Evolutionary conservation across 2,797 vertebrate species (phyloP).

Genomic region (Pitangus sulphuratus): DNA sequence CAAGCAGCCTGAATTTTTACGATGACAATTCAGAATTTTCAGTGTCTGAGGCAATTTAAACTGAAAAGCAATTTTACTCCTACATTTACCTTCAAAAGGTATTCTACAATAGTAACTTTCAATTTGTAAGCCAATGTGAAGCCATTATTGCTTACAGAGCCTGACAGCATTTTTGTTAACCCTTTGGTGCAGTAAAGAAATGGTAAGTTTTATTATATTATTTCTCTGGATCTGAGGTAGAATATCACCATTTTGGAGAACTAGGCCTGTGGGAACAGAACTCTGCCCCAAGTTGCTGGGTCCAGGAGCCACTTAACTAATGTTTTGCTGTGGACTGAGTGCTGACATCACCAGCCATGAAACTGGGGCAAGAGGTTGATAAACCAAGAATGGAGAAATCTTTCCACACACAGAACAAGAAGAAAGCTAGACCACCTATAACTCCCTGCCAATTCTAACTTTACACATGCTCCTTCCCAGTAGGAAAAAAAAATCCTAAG

Average conservation of each 20-base stretch:
- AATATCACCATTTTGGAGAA: background rate
- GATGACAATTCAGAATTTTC: slow-evolving; percentile 44
- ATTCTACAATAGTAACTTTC: slow-evolving; percentile 8
- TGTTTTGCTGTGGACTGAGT: background rate
- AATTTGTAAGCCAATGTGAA: background rate
- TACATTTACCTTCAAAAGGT: slow-evolving; percentile 22
- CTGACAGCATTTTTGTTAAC: background rate
- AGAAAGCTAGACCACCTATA: background rate
- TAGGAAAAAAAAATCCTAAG: background rate
- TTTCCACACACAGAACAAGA: background rate
- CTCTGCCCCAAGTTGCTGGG: background rate
- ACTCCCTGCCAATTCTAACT: background rate
- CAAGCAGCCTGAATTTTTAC: slow-evolving; percentile 7
- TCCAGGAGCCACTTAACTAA: background rate
- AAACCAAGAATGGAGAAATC: background rate
- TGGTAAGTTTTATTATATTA: background rate
- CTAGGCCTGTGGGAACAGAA: background rate
- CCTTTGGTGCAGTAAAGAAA: background rate
- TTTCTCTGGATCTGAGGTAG: background rate
- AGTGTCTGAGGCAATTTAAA: slow-evolving; percentile 33
- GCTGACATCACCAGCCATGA: background rate
- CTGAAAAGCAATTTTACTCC: slow-evolving; percentile 42
- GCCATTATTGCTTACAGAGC: background rate
- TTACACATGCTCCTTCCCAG: background rate
- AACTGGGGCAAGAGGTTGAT: background rate